These are phyloP conservation scores for Neotragus moschatus DNA, from an alignment of 2,113 vertebrate species.

Conservation along the genomic window DNA sequence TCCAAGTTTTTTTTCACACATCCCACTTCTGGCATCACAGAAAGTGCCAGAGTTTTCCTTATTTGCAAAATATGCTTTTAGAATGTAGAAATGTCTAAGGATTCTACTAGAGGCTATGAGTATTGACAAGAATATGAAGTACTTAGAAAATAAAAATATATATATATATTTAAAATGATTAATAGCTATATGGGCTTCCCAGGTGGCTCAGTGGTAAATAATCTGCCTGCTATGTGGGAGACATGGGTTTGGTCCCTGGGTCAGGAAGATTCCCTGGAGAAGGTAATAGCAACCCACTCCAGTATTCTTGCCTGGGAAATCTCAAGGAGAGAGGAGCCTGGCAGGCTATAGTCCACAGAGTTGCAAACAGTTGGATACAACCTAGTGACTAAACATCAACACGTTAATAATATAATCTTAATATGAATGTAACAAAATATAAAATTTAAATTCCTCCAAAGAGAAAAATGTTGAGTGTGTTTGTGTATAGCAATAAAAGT, in stretches of 20 bases:
- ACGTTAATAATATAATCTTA: background rate
- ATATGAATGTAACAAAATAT: background rate
- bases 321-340: background rate
- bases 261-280: background rate
- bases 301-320: background rate
- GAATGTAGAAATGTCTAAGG: background rate
- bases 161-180: background rate
- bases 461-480: background rate
- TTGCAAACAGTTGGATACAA: background rate
- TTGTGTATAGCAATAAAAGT: background rate
- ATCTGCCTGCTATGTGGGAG: background rate
- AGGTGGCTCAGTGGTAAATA: background rate
- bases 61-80: background rate
- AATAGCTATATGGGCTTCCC: background rate
- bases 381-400: background rate
- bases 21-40: background rate
- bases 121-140: background rate
- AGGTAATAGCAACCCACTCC: background rate
- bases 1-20: background rate
- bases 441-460: background rate
- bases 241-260: fast-evolving
- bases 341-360: background rate
- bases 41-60: background rate
- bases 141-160: background rate
- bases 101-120: background rate